Evolutionary conservation across 2,797 vertebrate genomes (phyloP).

Genomic region (Scolopax rusticola): DNA sequence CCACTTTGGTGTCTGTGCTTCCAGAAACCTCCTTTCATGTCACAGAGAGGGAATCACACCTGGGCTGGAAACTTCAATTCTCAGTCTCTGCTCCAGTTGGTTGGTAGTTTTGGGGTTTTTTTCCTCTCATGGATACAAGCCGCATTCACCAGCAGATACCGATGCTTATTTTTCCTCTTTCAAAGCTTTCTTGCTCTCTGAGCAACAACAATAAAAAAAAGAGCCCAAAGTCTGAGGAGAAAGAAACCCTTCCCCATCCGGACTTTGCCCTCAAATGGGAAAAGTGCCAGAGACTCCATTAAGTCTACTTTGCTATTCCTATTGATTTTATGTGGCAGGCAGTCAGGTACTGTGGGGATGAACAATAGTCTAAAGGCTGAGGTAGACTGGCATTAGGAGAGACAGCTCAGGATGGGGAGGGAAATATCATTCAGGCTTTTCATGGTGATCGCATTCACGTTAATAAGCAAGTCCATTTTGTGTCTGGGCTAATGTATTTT

Average conservation of each 20-base stretch:
- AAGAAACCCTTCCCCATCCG: slow-evolving; percentile 17
- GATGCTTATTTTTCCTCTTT: neutral
- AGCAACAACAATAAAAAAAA: neutral
- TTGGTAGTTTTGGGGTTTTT: neutral
- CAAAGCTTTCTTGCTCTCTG: neutral
- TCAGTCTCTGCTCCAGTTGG: rapidly evolving
- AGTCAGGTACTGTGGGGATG: neutral
- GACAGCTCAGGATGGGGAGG: neutral
- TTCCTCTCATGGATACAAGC: neutral
- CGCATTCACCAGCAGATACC: neutral
- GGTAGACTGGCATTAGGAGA: neutral
- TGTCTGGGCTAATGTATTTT: neutral
- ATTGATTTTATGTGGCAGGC: neutral
- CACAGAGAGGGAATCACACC: neutral
- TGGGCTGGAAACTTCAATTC: neutral
- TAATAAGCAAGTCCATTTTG: neutral
- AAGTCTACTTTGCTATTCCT: neutral
- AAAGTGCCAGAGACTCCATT: slow-evolving; percentile 55
- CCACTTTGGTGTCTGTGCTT: neutral
- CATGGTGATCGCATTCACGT: neutral
- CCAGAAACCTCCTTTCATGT: neutral
- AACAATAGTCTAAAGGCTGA: slow-evolving; percentile 14
- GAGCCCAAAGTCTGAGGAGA: neutral
- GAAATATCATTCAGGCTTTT: neutral
- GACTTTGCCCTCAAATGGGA: slow-evolving; percentile 42